Evolutionary conservation across 2,888 invertebrate species (phyloP), one percentile per base, ranked within the genome.

Genomic region (Hecatera dysodea): DNA sequence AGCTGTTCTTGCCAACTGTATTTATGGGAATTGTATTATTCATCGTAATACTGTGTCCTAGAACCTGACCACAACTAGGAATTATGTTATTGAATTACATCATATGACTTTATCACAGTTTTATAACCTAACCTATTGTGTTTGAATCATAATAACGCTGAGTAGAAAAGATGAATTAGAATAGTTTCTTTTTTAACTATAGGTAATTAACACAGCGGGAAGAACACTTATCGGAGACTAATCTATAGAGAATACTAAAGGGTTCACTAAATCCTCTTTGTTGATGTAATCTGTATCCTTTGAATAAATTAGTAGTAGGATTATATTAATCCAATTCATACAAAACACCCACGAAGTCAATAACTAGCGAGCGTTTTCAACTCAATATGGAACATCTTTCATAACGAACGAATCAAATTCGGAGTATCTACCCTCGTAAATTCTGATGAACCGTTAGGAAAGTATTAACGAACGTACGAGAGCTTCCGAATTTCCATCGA

Each of bases 11-110:
- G 52, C 17, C 27, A 61, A 61, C 19, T 27, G 42, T 60, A 72
- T 64, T 67, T 69, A 75, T 62, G 44, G 56, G 44, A 62, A 65
- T 75, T 70, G 55, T 77, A 59, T 70, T 55, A 76, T 61, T 80
- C 71, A 75, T 67, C 44, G 52, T 55, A 60, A 65, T 36, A 56
- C 39, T 52, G 29, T 44, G 61, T 55, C 52, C 75, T 67, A 62
- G 71, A 72, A 76, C 60, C 55, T 71, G 63, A 73, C 75, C 72
- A 53, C 78, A 78, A 73, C 11, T 19, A 53, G 29, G 57, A 74
- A 69, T 80, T 67, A 33, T 29, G 55, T 72, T 66, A 71, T 78
- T 71, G 50, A 52, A 53, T 81, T 73, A 69, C 80, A 65, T 39
- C 53, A 73, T 22, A 29, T 17, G 42, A 52, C 36, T 79, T 29